Evolutionary conservation across 2,797 vertebrate species (phyloP).

Genomic region (Geotrypetes seraphini): DNA sequence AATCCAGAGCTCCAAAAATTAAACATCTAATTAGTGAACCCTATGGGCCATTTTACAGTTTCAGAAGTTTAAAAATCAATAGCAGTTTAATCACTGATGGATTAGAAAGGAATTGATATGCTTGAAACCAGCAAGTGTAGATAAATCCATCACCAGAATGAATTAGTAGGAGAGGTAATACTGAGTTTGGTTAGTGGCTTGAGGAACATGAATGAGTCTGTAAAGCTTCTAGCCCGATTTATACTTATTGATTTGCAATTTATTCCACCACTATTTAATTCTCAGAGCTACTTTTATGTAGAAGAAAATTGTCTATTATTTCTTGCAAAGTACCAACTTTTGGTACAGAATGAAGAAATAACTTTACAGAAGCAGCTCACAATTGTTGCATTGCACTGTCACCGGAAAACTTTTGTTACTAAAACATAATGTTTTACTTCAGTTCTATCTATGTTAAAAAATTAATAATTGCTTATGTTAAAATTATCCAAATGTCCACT

Average conservation of each 20-base stretch:
- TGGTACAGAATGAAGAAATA: neutral
- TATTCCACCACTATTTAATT: slow-evolving; percentile 15
- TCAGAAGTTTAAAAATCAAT: slow-evolving; percentile 23
- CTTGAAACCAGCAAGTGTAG: slow-evolving; percentile 17
- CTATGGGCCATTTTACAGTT: slow-evolving; percentile 14
- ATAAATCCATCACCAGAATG: slow-evolving; percentile 24
- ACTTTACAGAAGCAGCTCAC: neutral
- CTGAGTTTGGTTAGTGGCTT: slow-evolving; percentile 21
- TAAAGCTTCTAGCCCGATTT: slow-evolving; percentile 4
- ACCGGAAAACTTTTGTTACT: no score
- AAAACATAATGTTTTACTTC: no score
- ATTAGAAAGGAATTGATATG: slow-evolving; percentile 27
- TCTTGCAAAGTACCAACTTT: neutral
- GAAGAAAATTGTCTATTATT: no score
- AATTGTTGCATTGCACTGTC: no score
- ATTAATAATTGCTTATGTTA: no score
- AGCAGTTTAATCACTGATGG: slow-evolving; percentile 37
- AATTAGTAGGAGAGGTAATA: slow-evolving; percentile 16
- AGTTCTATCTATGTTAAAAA: no score
- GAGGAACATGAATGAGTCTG: slow-evolving; percentile 7
- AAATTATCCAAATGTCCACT: no score
- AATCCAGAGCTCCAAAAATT: no score
- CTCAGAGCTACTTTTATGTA: slow-evolving; percentile 1
- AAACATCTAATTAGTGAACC: slow-evolving; percentile 26
- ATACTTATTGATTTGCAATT: slow-evolving; percentile 16